Evolutionary conservation across 1,140 invertebrate species (phyloP).

Genomic region (Bombus pascuorum): DNA sequence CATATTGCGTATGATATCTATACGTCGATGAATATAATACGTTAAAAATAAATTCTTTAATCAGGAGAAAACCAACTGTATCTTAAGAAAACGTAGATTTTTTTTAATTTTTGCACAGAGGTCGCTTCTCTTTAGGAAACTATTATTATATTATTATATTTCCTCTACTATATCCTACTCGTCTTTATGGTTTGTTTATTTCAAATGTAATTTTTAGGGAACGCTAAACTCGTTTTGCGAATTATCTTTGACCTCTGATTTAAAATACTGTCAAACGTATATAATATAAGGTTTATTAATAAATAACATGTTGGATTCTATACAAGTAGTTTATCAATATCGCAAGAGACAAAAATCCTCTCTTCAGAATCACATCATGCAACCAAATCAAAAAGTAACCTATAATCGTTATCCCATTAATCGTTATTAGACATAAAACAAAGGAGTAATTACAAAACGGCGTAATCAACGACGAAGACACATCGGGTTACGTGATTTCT

Average conservation of each 20-base stretch:
- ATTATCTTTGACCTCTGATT: no score
- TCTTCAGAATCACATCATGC: not conserved
- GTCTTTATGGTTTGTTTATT: no score
- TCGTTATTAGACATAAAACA: not conserved
- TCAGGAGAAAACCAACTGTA: not conserved
- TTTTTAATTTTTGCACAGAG: no score
- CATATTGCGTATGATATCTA: not conserved
- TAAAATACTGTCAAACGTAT: not conserved
- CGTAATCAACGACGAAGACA: not conserved
- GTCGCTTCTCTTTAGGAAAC: no score
- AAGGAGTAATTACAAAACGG: conserved; percentile 11
- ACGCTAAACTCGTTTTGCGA: no score
- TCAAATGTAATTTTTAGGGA: no score
- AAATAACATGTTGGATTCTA: not conserved
- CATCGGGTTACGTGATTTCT: conserved; percentile 12
- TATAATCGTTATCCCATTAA: not conserved
- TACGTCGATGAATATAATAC: not conserved
- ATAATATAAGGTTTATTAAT: no score
- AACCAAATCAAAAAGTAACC: not conserved
- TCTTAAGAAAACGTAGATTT: not conserved
- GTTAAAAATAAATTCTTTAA: not conserved
- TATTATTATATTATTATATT: no score
- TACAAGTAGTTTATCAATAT: not conserved
- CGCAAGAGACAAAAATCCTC: not conserved
- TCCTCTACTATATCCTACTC: no score